Percentiles rank a stretch among this genome's conserved stretches.
These are phyloP conservation scores for Seriola rivoliana DNA, from an alignment of 2,113 vertebrate genomes.

Conservation along the genomic window DNA sequence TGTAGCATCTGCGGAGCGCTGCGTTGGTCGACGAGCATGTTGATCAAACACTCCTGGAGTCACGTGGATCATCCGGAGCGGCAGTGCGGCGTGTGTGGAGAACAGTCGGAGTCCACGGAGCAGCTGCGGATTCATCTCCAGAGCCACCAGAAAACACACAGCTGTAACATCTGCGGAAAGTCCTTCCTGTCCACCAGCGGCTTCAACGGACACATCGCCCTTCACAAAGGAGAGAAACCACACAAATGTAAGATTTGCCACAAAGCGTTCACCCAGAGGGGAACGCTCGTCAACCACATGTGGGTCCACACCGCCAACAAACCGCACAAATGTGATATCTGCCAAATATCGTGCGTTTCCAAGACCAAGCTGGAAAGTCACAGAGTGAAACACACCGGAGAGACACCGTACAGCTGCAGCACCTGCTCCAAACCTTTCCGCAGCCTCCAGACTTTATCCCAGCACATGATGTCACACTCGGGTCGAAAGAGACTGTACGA, in stretches of 20 bases:
- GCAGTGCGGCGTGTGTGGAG: constrained; percentile 52
- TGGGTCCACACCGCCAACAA: background rate
- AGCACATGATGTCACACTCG: background rate
- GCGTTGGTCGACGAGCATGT: background rate
- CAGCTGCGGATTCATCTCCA: constrained; percentile 31
- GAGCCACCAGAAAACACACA: constrained; percentile 11
- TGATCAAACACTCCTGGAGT: constrained; percentile 51
- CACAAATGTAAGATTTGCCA: constrained; percentile 19
- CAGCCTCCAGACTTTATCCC: background rate
- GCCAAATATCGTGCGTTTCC: background rate
- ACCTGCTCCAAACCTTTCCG: background rate
- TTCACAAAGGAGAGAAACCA: background rate
- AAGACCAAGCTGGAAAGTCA: background rate
- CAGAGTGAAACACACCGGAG: background rate
- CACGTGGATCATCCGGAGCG: background rate
- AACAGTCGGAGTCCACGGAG: background rate
- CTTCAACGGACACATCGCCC: background rate
- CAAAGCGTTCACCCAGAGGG: background rate
- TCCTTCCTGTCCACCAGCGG: background rate
- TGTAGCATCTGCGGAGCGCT: constrained; percentile 37
- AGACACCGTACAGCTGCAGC: background rate
- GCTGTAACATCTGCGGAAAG: constrained; percentile 43
- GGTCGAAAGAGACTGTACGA: rapidly evolving
- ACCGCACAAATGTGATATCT: background rate
- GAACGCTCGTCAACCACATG: constrained; percentile 9